phyloP scores from a whole-genome alignment of 2,797 vertebrate genomes.

The Anomalospiza imberbis region DNA sequence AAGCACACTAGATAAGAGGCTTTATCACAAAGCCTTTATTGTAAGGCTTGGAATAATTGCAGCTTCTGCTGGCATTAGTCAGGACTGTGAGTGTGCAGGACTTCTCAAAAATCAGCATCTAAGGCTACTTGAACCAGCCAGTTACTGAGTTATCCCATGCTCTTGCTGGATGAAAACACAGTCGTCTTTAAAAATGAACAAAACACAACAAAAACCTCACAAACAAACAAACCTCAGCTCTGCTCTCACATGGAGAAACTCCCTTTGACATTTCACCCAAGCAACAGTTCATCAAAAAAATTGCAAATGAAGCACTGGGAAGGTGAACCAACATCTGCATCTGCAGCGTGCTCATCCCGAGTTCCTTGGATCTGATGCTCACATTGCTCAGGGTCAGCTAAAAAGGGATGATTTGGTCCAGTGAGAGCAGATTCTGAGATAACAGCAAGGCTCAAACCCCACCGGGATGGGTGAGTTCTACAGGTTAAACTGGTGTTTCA shows the following conservation, averaged over 20 bases:
- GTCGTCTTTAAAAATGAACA: not conserved
- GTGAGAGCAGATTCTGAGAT: not conserved
- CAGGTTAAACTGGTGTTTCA: not conserved
- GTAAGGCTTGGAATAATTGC: conserved; percentile 12
- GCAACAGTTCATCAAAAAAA: not conserved
- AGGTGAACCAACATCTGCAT: not conserved
- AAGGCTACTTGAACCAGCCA: not conserved
- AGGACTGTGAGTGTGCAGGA: not conserved
- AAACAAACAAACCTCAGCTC: not conserved
- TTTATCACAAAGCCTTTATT: not conserved
- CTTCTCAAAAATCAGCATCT: not conserved
- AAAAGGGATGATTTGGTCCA: not conserved
- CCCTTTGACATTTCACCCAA: not conserved
- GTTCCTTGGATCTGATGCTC: not conserved
- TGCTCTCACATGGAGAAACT: not conserved
- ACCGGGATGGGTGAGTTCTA: not conserved
- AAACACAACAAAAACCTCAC: not conserved
- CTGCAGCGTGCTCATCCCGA: not conserved
- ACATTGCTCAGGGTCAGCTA: not conserved
- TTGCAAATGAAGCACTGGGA: not conserved
- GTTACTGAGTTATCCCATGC: not conserved
- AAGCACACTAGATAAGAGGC: not conserved
- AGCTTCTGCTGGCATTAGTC: not conserved
- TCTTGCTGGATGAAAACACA: not conserved
- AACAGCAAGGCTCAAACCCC: not conserved